Conservation (phyloP, 2,888 invertebrate species). For the Hesperia comma region DNA sequence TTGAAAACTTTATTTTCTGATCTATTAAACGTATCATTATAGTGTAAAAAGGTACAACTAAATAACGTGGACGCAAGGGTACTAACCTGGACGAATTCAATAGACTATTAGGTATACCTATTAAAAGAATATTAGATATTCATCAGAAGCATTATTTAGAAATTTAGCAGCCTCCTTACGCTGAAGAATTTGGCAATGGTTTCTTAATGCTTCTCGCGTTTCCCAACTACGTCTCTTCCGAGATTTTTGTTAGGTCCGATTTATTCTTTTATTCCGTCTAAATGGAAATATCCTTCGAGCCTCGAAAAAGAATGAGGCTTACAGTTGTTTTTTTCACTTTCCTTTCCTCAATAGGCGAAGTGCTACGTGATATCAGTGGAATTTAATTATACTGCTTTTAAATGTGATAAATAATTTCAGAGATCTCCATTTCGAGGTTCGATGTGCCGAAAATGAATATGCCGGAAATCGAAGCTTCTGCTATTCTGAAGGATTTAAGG, state of each 20-base stretch:
- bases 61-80: too few relatives aligned
- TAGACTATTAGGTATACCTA: too few relatives aligned
- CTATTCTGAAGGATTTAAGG: too few relatives aligned
- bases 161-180: not conserved
- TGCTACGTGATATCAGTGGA: constrained; percentile 19
- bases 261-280: constrained; percentile 23
- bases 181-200: constrained; percentile 19
- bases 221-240: not conserved
- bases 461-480: too few relatives aligned
- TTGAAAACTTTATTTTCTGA: too few relatives aligned
- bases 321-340: constrained; percentile 6
- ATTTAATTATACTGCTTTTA: constrained; percentile 31
- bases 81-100: too few relatives aligned
- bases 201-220: constrained; percentile 6
- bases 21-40: too few relatives aligned
- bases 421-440: not conserved
- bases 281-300: constrained; percentile 26
- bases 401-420: constrained; percentile 2
- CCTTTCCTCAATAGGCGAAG: not conserved
- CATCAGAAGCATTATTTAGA: not conserved
- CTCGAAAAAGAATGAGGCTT: constrained; percentile 25
- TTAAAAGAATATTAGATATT: too few relatives aligned
- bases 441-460: not conserved
- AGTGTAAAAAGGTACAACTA: too few relatives aligned
- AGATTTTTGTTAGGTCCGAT: constrained; percentile 26